These are phyloP conservation scores for Chesias legatella DNA, from an alignment of 2,888 invertebrate species.

Conservation along the genomic window DNA sequence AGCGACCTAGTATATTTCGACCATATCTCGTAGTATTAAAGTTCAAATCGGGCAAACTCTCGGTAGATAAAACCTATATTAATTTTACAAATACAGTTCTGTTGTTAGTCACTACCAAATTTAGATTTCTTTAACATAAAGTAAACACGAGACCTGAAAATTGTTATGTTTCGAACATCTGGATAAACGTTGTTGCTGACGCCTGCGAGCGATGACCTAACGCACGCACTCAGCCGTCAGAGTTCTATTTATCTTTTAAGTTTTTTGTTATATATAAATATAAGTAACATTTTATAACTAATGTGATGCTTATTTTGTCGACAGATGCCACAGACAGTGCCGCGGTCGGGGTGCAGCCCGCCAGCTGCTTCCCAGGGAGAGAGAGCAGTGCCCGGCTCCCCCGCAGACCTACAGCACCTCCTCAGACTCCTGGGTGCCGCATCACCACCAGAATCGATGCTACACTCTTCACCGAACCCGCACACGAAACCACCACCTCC, in stretches of 20 bases:
- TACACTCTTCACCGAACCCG: slow-evolving; percentile 69
- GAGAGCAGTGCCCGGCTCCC: slow-evolving; percentile 79
- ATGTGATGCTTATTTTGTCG: slow-evolving; percentile 42
- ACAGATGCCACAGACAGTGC: slow-evolving; percentile 92
- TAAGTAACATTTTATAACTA: neutral
- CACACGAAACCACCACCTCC: slow-evolving; percentile 70
- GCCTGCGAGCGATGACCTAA: slow-evolving; percentile 38
- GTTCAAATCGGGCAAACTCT: neutral
- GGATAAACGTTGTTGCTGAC: slow-evolving; percentile 41
- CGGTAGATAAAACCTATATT: neutral
- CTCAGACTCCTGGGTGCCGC: slow-evolving; percentile 73
- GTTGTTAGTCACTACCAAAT: slow-evolving; percentile 39
- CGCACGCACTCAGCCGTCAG: slow-evolving; percentile 17
- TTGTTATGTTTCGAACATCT: slow-evolving; percentile 56
- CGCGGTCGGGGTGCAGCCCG: slow-evolving; percentile 87
- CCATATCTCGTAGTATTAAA: slow-evolving; percentile 14
- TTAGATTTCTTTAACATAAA: slow-evolving; percentile 50
- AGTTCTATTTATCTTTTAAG: slow-evolving; percentile 21
- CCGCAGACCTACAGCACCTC: slow-evolving; percentile 72
- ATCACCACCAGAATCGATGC: slow-evolving; percentile 72
- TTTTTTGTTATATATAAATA: neutral
- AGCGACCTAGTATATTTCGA: slow-evolving; percentile 4
- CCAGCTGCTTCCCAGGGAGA: slow-evolving; percentile 87
- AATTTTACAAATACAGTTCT: neutral
- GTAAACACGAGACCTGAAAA: slow-evolving; percentile 36